Percentiles rank a stretch among this genome's conserved stretches.
These are phyloP conservation scores for Muntiacus reevesi DNA, from an alignment of 2,113 vertebrate genomes.

Conservation along the genomic window DNA sequence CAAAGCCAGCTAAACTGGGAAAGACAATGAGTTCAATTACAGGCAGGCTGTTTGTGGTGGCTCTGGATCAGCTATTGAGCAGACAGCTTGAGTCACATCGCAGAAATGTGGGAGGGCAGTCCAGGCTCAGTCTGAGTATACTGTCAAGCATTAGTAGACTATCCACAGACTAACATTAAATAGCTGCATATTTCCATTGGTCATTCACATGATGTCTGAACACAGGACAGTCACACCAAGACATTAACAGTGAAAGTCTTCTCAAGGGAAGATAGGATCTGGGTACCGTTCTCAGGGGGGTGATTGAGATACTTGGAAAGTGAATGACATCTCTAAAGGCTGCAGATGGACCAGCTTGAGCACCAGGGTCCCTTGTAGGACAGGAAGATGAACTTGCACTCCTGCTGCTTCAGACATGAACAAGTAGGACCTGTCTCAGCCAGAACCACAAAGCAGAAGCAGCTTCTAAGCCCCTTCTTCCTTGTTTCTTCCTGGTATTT, in stretches of 20 bases:
- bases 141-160: background rate
- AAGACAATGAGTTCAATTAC: background rate
- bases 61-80: background rate
- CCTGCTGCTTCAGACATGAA: background rate
- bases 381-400: background rate
- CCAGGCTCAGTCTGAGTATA: background rate
- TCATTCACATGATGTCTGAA: background rate
- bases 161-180: background rate
- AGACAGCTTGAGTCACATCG: background rate
- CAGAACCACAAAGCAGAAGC: slow-evolving; percentile 61
- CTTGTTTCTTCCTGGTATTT: slow-evolving; percentile 47
- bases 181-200: background rate
- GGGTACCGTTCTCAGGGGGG: background rate
- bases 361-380: background rate
- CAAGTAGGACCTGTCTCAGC: background rate
- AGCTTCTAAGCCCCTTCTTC: background rate
- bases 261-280: background rate
- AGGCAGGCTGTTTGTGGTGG: background rate
- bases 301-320: background rate
- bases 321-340: background rate
- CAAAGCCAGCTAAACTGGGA: background rate
- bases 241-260: background rate
- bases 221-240: background rate
- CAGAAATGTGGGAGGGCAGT: background rate
- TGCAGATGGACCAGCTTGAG: no score